Percentiles rank a stretch among this genome's conserved stretches.
Conservation (phyloP, 2,888 invertebrate species). For the Drosophila kanekoi region DNA sequence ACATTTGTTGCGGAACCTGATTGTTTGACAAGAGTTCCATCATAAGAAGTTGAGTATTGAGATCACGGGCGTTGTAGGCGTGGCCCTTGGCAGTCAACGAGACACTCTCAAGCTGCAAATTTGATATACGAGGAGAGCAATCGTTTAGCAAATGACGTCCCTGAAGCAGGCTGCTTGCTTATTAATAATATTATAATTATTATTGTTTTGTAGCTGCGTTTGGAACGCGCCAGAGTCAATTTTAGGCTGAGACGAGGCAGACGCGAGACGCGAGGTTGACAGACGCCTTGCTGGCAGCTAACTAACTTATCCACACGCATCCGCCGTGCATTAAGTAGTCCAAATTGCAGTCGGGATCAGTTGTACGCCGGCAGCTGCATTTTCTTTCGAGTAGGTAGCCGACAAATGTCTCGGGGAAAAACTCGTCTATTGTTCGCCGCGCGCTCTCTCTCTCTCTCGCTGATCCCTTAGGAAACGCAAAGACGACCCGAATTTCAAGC, state of each 20-base stretch:
- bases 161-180: background rate
- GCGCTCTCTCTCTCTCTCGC: no score
- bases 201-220: constrained; percentile 42
- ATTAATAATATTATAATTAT: background rate
- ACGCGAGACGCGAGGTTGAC: constrained; percentile 45
- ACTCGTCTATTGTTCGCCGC: constrained; percentile 44
- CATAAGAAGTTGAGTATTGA: constrained; percentile 68
- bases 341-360: constrained; percentile 20
- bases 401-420: constrained; percentile 47
- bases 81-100: constrained; percentile 62
- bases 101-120: constrained; percentile 63
- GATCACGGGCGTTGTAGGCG: constrained; percentile 63
- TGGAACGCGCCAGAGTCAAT: constrained; percentile 59
- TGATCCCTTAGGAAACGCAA: constrained; percentile 62
- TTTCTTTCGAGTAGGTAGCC: constrained; percentile 42
- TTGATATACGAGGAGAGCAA: background rate
- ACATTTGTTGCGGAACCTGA: constrained; percentile 78
- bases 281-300: constrained; percentile 62
- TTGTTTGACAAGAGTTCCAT: constrained; percentile 83
- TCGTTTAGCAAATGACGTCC: background rate
- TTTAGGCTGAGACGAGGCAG: constrained; percentile 11
- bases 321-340: constrained; percentile 71
- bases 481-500: constrained; percentile 51
- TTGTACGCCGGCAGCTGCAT: constrained; percentile 28
- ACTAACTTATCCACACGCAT: constrained; percentile 64